Conservation (phyloP, 2,888 invertebrate species). For the Catonia carolina region DNA sequence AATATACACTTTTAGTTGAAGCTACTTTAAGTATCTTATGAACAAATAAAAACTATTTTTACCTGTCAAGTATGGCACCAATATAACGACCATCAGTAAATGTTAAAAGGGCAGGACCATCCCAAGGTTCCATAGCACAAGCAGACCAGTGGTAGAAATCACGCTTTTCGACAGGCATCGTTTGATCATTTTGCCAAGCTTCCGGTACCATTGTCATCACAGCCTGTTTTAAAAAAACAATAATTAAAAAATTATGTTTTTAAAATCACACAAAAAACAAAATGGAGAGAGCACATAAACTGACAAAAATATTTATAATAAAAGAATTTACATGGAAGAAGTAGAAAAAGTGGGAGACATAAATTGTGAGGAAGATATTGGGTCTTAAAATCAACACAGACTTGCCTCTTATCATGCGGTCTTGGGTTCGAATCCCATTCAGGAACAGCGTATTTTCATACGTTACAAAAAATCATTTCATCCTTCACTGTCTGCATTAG, state of each 20-base stretch:
- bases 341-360: too few relatives aligned
- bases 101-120: conserved; percentile 92
- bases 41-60: conserved; percentile 3
- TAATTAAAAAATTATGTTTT: conserved; percentile 19
- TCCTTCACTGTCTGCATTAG: too few relatives aligned
- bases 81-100: conserved; percentile 98
- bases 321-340: too few relatives aligned
- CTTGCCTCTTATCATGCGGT: too few relatives aligned
- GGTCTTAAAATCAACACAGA: too few relatives aligned
- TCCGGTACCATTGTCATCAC: conserved; percentile 99
- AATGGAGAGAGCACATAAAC: conserved; percentile 2
- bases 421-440: too few relatives aligned
- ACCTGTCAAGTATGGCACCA: conserved; percentile 62
- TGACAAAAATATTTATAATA: too few relatives aligned
- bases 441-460: too few relatives aligned
- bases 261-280: neutral
- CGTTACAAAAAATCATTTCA: too few relatives aligned
- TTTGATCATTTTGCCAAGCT: conserved; percentile 93
- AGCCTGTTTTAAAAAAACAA: conserved; percentile 50
- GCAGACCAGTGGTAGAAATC: conserved; percentile 98
- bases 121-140: conserved; percentile 99
- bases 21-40: neutral
- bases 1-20: too few relatives aligned
- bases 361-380: too few relatives aligned
- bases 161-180: conserved; percentile 87